Evolutionary conservation across 2,797 vertebrate genomes (phyloP).

Genomic region (Lateolabrax maculatus): DNA sequence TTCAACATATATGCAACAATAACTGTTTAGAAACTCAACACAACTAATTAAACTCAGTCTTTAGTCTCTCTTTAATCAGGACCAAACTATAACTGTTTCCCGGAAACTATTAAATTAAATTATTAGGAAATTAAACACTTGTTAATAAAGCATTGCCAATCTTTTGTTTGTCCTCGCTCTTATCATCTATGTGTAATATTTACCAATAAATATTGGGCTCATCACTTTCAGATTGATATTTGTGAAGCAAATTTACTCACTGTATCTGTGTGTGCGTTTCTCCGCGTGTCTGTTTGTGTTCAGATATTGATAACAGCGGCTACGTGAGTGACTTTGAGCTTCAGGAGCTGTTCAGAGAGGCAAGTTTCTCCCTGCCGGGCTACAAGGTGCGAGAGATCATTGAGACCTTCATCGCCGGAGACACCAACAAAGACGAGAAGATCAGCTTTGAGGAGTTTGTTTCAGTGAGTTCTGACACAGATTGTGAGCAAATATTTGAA

Average conservation of each 20-base stretch:
- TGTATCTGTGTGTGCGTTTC: slow-evolving; percentile 1
- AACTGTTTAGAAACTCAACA: neutral
- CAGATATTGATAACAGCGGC: slow-evolving; percentile 96
- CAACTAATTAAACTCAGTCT: slow-evolving; percentile 1
- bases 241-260: slow-evolving; percentile 15
- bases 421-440: slow-evolving; percentile 95
- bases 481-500: neutral
- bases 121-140: neutral
- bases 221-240: slow-evolving; percentile 19
- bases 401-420: slow-evolving; percentile 92
- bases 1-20: neutral
- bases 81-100: neutral
- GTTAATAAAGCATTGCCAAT: neutral
- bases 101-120: neutral
- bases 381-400: slow-evolving; percentile 95
- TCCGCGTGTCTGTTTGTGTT: slow-evolving; percentile 38
- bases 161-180: slow-evolving; percentile 8
- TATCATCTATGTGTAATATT: slow-evolving; percentile 6
- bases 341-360: slow-evolving; percentile 97
- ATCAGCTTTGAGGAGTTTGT: slow-evolving; percentile 99
- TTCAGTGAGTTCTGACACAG: slow-evolving; percentile 82
- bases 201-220: neutral
- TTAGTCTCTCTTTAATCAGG: neutral
- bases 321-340: slow-evolving; percentile 97
- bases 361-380: slow-evolving; percentile 93